Percentiles rank a stretch among this genome's conserved stretches.
Conservation (phyloP, 1,140 invertebrate species). For the Coenobita brevimanus region DNA sequence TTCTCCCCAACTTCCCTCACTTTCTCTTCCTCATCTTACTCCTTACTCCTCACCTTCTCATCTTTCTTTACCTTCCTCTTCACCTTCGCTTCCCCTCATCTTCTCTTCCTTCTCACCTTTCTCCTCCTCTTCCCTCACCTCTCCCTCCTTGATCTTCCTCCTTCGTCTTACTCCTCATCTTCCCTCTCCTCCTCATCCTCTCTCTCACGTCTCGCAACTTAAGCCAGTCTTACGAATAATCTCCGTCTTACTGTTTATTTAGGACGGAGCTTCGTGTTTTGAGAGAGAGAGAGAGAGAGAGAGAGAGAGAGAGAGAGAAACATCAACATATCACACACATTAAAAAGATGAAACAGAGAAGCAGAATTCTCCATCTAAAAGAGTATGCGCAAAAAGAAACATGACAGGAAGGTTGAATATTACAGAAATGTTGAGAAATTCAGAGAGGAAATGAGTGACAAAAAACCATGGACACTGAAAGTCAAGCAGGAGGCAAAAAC, state of each 20-base stretch:
- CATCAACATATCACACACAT: no score
- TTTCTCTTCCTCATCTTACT: background rate
- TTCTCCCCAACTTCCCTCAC: background rate
- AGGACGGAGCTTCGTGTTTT: background rate
- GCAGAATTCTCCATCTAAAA: no score
- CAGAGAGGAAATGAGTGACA: no score
- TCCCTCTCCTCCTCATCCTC: no score
- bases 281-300: conserved; percentile 17
- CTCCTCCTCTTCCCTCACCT: background rate
- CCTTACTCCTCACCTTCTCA: background rate
- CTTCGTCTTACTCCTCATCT: background rate
- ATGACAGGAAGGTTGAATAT: no score
- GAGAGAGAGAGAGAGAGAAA: background rate
- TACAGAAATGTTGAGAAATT: no score
- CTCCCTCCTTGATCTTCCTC: background rate
- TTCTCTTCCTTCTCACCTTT: background rate
- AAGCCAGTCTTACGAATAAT: background rate
- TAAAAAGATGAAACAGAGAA: no score
- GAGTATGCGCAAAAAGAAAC: no score
- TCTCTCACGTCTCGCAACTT: background rate
- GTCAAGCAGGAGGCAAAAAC: background rate
- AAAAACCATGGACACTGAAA: no score
- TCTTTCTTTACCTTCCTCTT: background rate
- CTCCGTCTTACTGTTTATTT: background rate
- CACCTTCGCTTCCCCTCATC: background rate